These are phyloP conservation scores for Apis laboriosa DNA, from an alignment of 1,140 invertebrate species.

Conservation along the genomic window DNA sequence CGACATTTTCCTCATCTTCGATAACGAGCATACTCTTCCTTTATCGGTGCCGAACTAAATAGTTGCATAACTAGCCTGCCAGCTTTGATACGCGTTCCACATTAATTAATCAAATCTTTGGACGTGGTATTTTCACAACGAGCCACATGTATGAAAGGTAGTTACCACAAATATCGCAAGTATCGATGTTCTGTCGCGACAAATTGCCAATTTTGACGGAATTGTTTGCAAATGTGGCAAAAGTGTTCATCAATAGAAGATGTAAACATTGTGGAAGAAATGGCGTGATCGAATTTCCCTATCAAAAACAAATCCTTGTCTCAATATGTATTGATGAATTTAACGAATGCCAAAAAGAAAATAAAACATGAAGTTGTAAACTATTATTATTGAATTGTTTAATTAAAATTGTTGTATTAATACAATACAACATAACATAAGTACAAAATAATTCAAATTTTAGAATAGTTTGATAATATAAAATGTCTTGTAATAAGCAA, in stretches of 20 bases:
- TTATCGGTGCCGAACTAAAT: not conserved
- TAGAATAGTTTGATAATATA: too few relatives aligned
- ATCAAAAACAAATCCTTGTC: too few relatives aligned
- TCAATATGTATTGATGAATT: too few relatives aligned
- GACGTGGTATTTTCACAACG: not conserved
- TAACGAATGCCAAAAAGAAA: too few relatives aligned
- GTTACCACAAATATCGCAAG: not conserved
- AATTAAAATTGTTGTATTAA: too few relatives aligned
- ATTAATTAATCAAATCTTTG: slow-evolving; percentile 11
- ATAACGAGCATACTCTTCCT: slow-evolving; percentile 5
- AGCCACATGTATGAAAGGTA: not conserved
- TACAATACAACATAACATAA: too few relatives aligned
- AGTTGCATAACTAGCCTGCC: not conserved
- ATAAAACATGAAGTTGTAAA: too few relatives aligned
- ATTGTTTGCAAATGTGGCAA: not conserved
- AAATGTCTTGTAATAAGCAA: too few relatives aligned
- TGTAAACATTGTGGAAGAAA: not conserved
- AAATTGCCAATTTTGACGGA: not conserved
- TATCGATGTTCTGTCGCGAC: not conserved
- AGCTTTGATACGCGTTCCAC: not conserved
- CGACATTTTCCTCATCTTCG: not conserved
- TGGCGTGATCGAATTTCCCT: not conserved
- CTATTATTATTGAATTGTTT: too few relatives aligned
- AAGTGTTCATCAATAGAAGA: not conserved
- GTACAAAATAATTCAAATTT: too few relatives aligned